Evolutionary conservation across 2,797 vertebrate genomes (phyloP).

Genomic region (Enteromius thamalakanensis): DNA sequence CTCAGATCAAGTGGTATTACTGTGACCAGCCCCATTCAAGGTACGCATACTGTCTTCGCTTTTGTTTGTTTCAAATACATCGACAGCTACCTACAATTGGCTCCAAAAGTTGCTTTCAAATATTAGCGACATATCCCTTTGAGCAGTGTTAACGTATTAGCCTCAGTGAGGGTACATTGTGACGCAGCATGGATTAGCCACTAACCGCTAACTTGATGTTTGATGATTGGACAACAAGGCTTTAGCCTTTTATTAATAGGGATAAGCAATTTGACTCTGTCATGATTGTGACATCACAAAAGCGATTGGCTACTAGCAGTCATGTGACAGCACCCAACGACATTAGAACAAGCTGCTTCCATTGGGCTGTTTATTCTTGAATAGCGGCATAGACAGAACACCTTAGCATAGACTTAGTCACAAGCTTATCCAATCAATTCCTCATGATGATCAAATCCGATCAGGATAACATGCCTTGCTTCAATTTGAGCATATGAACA

Average conservation of each 20-base stretch:
- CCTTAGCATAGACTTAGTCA: conserved; percentile 24
- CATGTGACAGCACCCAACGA: background rate
- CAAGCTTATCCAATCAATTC: conserved; percentile 63
- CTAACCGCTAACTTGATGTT: conserved; percentile 60
- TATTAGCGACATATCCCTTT: background rate
- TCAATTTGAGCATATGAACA: conserved; percentile 25
- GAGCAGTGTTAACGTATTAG: conserved; percentile 16
- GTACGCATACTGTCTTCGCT: conserved; percentile 66
- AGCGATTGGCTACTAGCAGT: conserved; percentile 61
- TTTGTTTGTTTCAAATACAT: background rate
- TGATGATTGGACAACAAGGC: conserved; percentile 66
- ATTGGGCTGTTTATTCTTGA: conserved; percentile 35
- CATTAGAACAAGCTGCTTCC: conserved; percentile 38
- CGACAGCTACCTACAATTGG: background rate
- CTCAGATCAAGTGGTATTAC: conserved; percentile 93
- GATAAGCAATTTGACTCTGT: conserved; percentile 59
- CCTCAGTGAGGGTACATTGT: conserved; percentile 21
- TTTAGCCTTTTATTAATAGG: conserved; percentile 69
- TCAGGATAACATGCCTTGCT: conserved; percentile 51
- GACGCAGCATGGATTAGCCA: conserved; percentile 29
- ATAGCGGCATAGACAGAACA: conserved; percentile 40
- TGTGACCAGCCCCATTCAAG: conserved; percentile 87
- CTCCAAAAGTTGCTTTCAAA: background rate
- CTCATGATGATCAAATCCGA: conserved; percentile 63
- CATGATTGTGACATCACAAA: conserved; percentile 62